Evolutionary conservation across 2,113 vertebrate species (phyloP).

Genomic region (Romanogobio albipinnatus): DNA sequence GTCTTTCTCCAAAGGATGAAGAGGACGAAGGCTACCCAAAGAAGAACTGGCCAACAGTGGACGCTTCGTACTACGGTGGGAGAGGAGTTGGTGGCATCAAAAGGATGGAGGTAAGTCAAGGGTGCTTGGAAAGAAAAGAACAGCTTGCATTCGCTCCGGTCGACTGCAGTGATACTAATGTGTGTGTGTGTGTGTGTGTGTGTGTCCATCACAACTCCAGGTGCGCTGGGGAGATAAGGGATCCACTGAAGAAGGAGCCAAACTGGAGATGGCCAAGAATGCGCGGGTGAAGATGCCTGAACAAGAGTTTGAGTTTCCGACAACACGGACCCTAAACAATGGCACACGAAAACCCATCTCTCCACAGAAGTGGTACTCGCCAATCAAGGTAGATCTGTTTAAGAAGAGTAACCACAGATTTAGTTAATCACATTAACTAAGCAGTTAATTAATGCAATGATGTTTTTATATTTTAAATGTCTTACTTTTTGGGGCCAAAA

Average conservation of each 20-base stretch:
- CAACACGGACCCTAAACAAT: conserved; percentile 79
- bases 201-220: conserved; percentile 68
- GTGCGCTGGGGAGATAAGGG: conserved; percentile 98
- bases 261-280: conserved; percentile 95
- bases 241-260: conserved; percentile 96
- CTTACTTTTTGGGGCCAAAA: too few relatives aligned
- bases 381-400: conserved; percentile 85
- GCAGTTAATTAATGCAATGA: neutral
- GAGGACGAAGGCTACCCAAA: conserved; percentile 72
- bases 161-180: neutral
- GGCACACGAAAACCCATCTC: conserved; percentile 72
- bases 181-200: conserved; percentile 21
- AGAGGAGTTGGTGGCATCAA: conserved; percentile 96
- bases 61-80: conserved; percentile 96
- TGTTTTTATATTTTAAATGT: neutral
- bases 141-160: neutral
- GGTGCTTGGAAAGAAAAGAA: neutral
- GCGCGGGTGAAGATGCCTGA: conserved; percentile 91
- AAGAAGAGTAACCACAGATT: neutral
- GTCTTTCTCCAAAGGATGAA: conserved; percentile 66
- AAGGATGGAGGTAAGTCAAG: conserved; percentile 88
- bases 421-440: neutral
- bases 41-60: conserved; percentile 84
- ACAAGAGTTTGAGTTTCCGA: conserved; percentile 84
- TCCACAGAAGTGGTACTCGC: conserved; percentile 91